Evolutionary conservation across 2,888 invertebrate species (phyloP).

Genomic region (Hyppa rectilinea): DNA sequence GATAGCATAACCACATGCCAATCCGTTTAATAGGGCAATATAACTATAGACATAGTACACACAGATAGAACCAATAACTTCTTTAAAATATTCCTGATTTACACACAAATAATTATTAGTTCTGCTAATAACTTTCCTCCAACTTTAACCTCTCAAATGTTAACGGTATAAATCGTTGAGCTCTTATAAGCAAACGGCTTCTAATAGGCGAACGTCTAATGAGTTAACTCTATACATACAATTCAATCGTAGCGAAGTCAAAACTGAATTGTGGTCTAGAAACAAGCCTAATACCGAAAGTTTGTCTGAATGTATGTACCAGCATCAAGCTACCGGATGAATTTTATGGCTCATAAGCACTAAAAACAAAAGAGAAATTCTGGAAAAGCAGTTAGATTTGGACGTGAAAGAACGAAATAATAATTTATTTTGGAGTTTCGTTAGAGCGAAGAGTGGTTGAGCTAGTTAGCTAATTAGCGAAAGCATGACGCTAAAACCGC

Average conservation of each 20-base stretch:
- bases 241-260: too few relatives aligned
- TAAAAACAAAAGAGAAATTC: conserved; percentile 28
- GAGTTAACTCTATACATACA: too few relatives aligned
- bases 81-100: background rate
- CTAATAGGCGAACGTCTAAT: too few relatives aligned
- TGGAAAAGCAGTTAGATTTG: background rate
- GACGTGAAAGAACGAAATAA: background rate
- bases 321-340: too few relatives aligned
- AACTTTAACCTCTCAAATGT: too few relatives aligned
- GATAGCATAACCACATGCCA: conserved; percentile 67
- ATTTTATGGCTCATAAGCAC: too few relatives aligned
- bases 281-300: too few relatives aligned
- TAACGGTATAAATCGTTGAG: too few relatives aligned
- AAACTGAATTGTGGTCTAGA: too few relatives aligned
- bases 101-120: background rate
- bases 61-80: too few relatives aligned
- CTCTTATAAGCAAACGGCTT: too few relatives aligned
- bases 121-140: background rate
- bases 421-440: background rate
- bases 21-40: conserved; percentile 48
- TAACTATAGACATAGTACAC: background rate
- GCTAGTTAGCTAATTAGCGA: conserved; percentile 5
- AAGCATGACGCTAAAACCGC: conserved; percentile 21
- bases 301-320: too few relatives aligned
- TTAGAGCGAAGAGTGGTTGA: background rate